Percentiles rank a stretch among this genome's conserved stretches.
phyloP scores from a whole-genome alignment of 2,797 vertebrate genomes.

The Prunella strophiata region DNA sequence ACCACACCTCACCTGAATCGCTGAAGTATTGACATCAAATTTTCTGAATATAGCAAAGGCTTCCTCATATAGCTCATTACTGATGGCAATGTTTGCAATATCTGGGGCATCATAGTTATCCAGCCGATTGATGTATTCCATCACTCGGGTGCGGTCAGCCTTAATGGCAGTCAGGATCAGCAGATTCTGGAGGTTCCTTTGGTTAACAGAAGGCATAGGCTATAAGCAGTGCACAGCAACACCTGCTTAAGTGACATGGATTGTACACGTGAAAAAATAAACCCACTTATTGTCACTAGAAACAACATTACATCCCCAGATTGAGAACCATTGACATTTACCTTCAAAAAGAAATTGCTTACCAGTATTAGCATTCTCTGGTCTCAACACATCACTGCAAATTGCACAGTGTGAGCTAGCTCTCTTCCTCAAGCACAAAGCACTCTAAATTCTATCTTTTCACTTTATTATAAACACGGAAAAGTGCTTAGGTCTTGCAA shows the following conservation, averaged over 20 bases:
- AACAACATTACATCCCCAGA: neutral
- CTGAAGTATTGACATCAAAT: constrained; percentile 93
- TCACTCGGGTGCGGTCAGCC: constrained; percentile 91
- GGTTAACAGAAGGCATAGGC: constrained; percentile 15
- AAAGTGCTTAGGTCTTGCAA: neutral
- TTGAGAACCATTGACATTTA: neutral
- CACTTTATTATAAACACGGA: neutral
- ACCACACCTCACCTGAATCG: constrained; percentile 84
- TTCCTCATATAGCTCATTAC: constrained; percentile 93
- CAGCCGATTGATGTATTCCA: constrained; percentile 94
- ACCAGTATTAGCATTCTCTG: neutral
- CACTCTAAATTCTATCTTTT: neutral
- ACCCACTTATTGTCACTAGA: neutral
- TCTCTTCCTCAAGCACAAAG: neutral
- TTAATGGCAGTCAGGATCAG: constrained; percentile 95
- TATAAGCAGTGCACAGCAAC: neutral
- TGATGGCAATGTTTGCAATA: constrained; percentile 93
- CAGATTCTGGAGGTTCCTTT: constrained; percentile 96
- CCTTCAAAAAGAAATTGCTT: neutral
- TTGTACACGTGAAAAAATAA: neutral
- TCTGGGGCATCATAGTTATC: constrained; percentile 95
- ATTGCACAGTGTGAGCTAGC: neutral
- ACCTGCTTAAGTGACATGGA: neutral
- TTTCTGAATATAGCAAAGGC: constrained; percentile 94
- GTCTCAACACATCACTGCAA: neutral